Evolutionary conservation across 2,113 vertebrate species (phyloP).

Genomic region (Lepidiolamprologus cunningtoni): DNA sequence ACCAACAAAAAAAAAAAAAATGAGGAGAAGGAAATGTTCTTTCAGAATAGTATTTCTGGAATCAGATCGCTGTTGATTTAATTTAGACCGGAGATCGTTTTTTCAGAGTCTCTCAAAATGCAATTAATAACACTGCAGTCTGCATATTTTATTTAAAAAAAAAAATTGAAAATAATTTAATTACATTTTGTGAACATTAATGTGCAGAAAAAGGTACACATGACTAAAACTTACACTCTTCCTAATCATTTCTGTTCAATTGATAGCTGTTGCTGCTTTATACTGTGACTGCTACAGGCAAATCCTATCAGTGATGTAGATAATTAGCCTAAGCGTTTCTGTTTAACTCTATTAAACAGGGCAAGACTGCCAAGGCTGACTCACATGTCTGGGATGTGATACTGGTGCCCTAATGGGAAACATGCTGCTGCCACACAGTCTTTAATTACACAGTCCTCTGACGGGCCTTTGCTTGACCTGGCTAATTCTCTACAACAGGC

Average conservation of each 20-base stretch:
- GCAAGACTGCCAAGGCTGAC: constrained; percentile 21
- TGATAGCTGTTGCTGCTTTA: not conserved
- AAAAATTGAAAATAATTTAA: not conserved
- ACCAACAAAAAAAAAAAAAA: not conserved
- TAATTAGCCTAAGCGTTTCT: constrained; percentile 29
- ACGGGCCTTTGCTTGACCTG: constrained; percentile 46
- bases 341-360: constrained; percentile 35
- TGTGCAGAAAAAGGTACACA: not conserved
- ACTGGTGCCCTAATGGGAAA: constrained; percentile 46
- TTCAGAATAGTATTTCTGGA: not conserved
- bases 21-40: not conserved
- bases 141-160: fast-evolving
- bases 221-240: not conserved
- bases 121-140: not conserved
- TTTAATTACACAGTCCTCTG: constrained; percentile 56
- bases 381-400: constrained; percentile 49
- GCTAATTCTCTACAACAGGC: constrained; percentile 28
- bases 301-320: constrained; percentile 3
- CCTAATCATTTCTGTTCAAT: not conserved
- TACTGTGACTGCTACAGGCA: not conserved
- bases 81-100: not conserved
- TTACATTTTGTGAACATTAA: not conserved
- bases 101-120: not conserved
- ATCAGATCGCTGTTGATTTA: not conserved
- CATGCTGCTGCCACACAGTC: constrained; percentile 58